A percentile compares a stretch with the other conserved stretches of the same genome.
These are phyloP conservation scores for Lateolabrax maculatus DNA, from an alignment of 2,797 vertebrate genomes.

Conservation along the genomic window DNA sequence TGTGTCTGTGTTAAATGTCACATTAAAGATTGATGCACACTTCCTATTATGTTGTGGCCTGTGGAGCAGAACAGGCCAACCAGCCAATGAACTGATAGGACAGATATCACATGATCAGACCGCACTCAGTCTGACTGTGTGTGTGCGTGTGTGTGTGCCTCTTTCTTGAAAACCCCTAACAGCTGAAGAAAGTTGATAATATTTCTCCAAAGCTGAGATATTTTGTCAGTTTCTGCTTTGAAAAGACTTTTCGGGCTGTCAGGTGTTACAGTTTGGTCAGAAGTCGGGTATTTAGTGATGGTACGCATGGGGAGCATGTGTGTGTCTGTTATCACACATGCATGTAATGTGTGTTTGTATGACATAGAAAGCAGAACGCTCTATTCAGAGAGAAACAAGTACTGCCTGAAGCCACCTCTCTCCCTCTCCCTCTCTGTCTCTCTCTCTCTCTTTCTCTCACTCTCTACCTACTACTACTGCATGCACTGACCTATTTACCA, in stretches of 20 bases:
- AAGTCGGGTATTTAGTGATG: not conserved
- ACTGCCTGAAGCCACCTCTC: constrained; percentile 58
- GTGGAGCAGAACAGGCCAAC: constrained; percentile 56
- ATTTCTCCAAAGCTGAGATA: not conserved
- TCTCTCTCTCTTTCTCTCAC: constrained; percentile 24
- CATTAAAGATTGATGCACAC: constrained; percentile 80
- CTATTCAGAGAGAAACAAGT: constrained; percentile 22
- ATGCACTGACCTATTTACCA: constrained; percentile 74
- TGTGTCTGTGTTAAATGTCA: constrained; percentile 74
- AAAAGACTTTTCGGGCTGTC: not conserved
- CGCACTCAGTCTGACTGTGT: constrained; percentile 27
- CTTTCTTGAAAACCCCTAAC: not conserved
- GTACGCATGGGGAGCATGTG: not conserved
- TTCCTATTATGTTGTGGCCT: constrained; percentile 75
- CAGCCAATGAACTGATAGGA: constrained; percentile 70
- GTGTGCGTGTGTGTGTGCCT: constrained; percentile 4
- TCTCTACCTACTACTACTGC: too few species aligned
- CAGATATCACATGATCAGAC: constrained; percentile 65
- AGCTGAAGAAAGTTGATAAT: not conserved
- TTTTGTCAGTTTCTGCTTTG: not conserved
- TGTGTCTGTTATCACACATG: constrained; percentile 16
- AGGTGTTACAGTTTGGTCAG: not conserved
- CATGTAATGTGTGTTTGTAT: constrained; percentile 49
- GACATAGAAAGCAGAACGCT: constrained; percentile 50
- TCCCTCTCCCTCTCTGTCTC: constrained; percentile 13